A percentile compares a stretch with the other conserved stretches of the same genome.
Conservation (phyloP, 2,797 vertebrate species). For the Scleropages formosus region DNA sequence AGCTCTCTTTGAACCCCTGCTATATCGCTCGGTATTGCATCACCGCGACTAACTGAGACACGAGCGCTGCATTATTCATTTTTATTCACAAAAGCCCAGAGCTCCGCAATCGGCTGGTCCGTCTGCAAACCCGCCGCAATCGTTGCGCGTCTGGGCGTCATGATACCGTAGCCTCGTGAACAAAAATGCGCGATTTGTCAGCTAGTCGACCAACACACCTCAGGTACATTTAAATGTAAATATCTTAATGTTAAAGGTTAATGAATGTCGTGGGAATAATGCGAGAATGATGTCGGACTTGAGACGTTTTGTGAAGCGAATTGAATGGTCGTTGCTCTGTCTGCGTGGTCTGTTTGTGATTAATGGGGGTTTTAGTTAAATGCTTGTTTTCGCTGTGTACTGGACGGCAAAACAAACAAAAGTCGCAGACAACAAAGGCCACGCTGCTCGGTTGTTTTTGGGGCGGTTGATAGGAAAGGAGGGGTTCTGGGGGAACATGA, state of each 20-base stretch:
- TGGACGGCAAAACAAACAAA: neutral
- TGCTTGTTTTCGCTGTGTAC: too few relatives aligned
- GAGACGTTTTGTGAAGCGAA: slow-evolving; percentile 7
- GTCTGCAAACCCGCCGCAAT: slow-evolving; percentile 28
- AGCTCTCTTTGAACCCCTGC: neutral
- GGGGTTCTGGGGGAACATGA: neutral
- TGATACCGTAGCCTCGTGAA: neutral
- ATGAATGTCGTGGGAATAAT: neutral
- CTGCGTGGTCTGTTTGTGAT: neutral
- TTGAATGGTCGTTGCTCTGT: neutral
- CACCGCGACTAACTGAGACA: slow-evolving; percentile 51
- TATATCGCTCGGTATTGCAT: neutral
- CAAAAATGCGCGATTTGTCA: too few relatives aligned
- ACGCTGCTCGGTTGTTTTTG: slow-evolving; percentile 27
- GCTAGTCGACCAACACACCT: too few relatives aligned
- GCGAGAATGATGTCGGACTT: neutral
- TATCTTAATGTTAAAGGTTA: neutral
- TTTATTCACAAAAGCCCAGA: slow-evolving; percentile 55
- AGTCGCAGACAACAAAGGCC: slow-evolving; percentile 33
- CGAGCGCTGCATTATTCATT: slow-evolving; percentile 71
- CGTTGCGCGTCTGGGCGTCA: slow-evolving; percentile 9
- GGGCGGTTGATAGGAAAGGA: slow-evolving; percentile 29
- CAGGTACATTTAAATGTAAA: too few relatives aligned
- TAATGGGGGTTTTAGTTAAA: too few relatives aligned
- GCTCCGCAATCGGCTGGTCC: slow-evolving; percentile 49